Evolutionary conservation across 2,797 vertebrate species (phyloP).

Genomic region (Benthosema pterotum): DNA sequence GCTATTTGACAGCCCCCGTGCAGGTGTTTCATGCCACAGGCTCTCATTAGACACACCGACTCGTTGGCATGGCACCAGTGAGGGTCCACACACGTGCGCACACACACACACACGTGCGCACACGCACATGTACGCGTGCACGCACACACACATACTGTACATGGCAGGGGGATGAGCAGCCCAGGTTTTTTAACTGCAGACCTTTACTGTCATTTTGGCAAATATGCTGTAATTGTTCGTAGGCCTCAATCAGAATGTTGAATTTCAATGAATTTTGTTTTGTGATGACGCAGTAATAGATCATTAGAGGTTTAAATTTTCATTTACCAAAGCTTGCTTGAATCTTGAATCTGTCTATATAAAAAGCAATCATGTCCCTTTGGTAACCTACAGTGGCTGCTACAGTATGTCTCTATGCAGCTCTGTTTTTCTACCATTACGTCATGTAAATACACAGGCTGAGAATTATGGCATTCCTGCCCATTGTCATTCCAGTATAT

Average conservation of each 20-base stretch:
- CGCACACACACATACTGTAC: not conserved
- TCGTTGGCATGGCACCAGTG: constrained; percentile 36
- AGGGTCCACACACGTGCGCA: constrained; percentile 28
- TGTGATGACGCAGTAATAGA: too few species aligned
- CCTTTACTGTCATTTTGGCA: not conserved
- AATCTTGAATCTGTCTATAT: not conserved
- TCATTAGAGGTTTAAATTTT: too few species aligned
- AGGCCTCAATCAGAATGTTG: not conserved
- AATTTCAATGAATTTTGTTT: too few species aligned
- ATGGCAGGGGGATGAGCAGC: not conserved
- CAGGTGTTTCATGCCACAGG: constrained; percentile 48
- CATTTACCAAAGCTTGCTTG: too few species aligned
- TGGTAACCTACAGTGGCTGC: not conserved
- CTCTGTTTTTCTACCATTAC: constrained; percentile 28
- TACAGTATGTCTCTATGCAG: not conserved
- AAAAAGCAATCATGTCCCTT: not conserved
- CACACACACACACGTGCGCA: not conserved
- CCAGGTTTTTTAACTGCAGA: not conserved
- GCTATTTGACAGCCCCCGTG: constrained; percentile 17
- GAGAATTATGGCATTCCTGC: constrained; percentile 29
- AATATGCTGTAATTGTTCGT: not conserved
- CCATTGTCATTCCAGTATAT: constrained; percentile 37
- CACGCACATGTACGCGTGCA: not conserved
- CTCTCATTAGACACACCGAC: constrained; percentile 48
- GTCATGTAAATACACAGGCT: constrained; percentile 49